Conservation (phyloP, 2,888 invertebrate genomes). For the Gastracanthus pulcherrimus region DNA sequence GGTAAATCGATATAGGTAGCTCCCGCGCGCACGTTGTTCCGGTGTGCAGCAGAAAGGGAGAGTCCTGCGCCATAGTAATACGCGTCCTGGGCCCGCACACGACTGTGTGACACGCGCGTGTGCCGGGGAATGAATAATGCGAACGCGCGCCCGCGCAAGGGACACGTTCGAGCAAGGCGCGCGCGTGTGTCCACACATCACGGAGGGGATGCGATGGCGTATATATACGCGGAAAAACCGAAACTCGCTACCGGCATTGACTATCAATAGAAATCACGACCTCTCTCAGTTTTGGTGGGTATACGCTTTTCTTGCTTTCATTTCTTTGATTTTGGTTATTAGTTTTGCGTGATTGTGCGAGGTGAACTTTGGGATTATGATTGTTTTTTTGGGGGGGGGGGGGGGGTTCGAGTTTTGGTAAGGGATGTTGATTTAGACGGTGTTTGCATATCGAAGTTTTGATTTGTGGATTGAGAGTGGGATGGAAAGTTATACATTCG, state of each 20-base stretch:
- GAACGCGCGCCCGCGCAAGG: conserved; percentile 13
- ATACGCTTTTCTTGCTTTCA: background rate
- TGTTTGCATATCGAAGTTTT: background rate
- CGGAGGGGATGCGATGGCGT: background rate
- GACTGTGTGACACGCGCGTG: background rate
- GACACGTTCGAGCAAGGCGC: conserved; percentile 14
- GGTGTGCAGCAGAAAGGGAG: background rate
- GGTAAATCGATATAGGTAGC: conserved; percentile 57
- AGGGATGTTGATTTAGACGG: background rate
- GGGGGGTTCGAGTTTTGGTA: background rate
- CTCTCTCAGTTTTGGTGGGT: no score
- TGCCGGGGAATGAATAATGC: conserved; percentile 53
- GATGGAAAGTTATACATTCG: no score
- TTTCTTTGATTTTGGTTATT: background rate
- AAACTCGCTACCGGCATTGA: background rate
- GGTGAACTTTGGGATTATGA: background rate
- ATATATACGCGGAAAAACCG: background rate
- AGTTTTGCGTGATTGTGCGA: background rate
- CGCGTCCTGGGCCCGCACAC: background rate
- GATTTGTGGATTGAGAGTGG: background rate
- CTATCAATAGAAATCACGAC: background rate
- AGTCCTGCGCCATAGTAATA: background rate
- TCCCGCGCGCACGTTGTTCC: conserved; percentile 9
- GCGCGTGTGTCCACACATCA: background rate
- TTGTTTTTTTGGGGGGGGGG: no score